These are phyloP conservation scores for Zygogramma bicolorata DNA, from an alignment of 2,888 invertebrate species.

Conservation along the genomic window DNA sequence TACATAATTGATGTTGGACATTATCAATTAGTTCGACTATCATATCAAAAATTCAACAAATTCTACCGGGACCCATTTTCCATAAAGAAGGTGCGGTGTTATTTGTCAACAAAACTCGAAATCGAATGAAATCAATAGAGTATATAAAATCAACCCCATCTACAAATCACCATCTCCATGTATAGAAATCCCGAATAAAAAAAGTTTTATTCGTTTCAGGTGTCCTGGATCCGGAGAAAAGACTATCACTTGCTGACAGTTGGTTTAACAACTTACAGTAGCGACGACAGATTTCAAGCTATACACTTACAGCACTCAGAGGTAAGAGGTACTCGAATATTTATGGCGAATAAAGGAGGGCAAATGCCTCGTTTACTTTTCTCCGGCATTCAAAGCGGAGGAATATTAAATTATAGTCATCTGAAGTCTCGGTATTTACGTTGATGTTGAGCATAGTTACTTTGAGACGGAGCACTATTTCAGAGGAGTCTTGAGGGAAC, in stretches of 20 bases:
- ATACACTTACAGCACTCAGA: conserved; percentile 89
- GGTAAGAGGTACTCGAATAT: conserved; percentile 68
- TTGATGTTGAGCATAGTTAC: background rate
- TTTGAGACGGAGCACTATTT: background rate
- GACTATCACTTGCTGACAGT: conserved; percentile 89
- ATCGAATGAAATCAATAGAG: too few species aligned
- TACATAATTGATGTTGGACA: too few species aligned
- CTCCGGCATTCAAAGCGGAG: background rate
- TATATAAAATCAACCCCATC: too few species aligned
- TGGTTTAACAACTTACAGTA: conserved; percentile 88
- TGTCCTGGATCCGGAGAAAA: conserved; percentile 88
- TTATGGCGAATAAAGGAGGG: conserved; percentile 20
- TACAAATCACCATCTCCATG: too few species aligned
- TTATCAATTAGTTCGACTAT: too few species aligned
- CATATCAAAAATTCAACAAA: too few species aligned
- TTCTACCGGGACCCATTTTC: too few species aligned
- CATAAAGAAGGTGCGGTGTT: too few species aligned
- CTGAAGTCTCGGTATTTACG: background rate
- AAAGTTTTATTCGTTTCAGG: conserved; percentile 71
- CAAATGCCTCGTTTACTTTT: background rate
- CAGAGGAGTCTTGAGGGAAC: background rate
- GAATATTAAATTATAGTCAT: conserved; percentile 9
- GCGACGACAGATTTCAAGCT: conserved; percentile 89
- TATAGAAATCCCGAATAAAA: too few species aligned
- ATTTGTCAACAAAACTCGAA: too few species aligned